phyloP scores from a whole-genome alignment of 2,797 vertebrate genomes.

The Heliangelus exortis region DNA sequence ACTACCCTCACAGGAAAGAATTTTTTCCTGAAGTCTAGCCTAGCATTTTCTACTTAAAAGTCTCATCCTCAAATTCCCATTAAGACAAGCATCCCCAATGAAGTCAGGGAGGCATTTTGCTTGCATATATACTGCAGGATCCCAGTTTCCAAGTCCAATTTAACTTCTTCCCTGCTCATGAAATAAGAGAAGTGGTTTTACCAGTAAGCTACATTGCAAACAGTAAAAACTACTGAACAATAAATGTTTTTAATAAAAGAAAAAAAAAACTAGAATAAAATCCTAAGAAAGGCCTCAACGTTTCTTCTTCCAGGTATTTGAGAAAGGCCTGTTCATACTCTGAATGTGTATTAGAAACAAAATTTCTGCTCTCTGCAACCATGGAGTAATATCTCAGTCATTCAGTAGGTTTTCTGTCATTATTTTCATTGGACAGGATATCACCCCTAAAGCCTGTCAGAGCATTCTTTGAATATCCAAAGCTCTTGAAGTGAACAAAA shows the following conservation, averaged over 20 bases:
- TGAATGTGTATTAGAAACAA: conserved; percentile 25
- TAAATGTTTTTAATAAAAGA: not conserved
- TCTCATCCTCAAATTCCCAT: not conserved
- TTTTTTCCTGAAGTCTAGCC: too few relatives aligned
- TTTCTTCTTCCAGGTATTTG: conserved; percentile 13
- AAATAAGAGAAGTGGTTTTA: conserved; percentile 55
- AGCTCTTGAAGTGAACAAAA: not conserved
- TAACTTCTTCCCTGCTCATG: not conserved
- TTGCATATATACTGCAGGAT: conserved; percentile 8
- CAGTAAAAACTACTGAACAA: conserved; percentile 34
- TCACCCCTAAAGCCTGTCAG: not conserved
- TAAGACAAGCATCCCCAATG: conserved; percentile 5
- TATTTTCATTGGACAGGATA: not conserved
- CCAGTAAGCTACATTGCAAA: conserved; percentile 52
- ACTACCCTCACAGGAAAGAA: too few relatives aligned
- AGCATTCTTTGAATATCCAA: conserved; percentile 18
- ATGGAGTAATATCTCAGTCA: not conserved
- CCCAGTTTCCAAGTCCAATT: not conserved
- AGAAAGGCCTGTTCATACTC: conserved; percentile 30
- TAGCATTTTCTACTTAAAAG: conserved; percentile 20
- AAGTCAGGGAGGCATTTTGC: conserved; percentile 1
- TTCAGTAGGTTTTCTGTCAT: not conserved
- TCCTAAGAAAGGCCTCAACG: not conserved
- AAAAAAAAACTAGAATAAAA: not conserved
- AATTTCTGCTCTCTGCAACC: conserved; percentile 2